These are phyloP conservation scores for Neuroterus valhalla DNA, from an alignment of 1,140 invertebrate species.

Conservation along the genomic window DNA sequence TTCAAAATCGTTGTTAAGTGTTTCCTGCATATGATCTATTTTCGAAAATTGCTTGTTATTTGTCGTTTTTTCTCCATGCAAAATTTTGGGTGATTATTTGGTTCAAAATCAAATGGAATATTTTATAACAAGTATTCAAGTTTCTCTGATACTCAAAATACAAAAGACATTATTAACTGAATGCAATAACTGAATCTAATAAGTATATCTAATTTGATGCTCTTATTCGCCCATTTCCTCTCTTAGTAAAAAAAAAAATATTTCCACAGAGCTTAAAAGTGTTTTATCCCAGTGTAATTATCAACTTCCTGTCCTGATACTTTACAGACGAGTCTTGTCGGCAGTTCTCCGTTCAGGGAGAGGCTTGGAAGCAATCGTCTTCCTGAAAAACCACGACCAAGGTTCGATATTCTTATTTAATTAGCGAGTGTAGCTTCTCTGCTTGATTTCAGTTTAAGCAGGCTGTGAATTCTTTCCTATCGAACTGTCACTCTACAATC, in stretches of 20 bases:
- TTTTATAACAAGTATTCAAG: no score
- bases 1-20: no score
- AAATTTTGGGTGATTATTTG: no score
- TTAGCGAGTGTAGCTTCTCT: conserved; percentile 29
- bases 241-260: not conserved
- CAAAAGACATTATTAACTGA: not conserved
- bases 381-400: conserved; percentile 87
- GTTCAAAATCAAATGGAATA: no score
- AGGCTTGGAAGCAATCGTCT: conserved; percentile 89
- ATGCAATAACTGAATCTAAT: not conserved
- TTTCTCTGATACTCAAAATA: no score
- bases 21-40: no score
- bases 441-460: conserved; percentile 41
- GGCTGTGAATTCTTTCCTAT: conserved; percentile 23
- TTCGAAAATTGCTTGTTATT: no score
- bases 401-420: conserved; percentile 78
- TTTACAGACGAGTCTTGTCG: conserved; percentile 76
- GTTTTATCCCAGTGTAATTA: conserved; percentile 38
- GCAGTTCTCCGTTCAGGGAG: conserved; percentile 89
- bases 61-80: no score
- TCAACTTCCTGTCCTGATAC: conserved; percentile 55
- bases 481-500: conserved; percentile 4
- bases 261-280: not conserved
- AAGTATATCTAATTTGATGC: not conserved
- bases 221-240: not conserved